Percentiles rank a stretch among this genome's conserved stretches.
Conservation (phyloP, 1,140 invertebrate species). For the Triops longicaudatus region DNA sequence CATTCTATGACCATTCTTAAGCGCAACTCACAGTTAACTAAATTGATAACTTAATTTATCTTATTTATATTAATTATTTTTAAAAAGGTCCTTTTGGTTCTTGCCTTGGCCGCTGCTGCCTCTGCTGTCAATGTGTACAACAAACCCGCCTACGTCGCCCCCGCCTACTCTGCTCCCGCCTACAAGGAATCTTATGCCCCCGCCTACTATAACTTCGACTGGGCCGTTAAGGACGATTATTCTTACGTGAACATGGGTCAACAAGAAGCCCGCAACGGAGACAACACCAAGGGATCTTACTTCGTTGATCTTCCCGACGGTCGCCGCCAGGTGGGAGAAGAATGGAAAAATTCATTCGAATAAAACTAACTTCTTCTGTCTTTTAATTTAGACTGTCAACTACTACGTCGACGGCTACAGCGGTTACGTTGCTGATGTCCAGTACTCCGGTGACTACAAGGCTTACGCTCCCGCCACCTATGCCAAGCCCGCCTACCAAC, state of each 20-base stretch:
- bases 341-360: slow-evolving; percentile 39
- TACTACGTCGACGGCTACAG: background rate
- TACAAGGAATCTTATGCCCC: slow-evolving; percentile 19
- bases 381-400: background rate
- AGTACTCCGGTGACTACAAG: background rate
- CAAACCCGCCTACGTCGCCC: too few species aligned
- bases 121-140: too few species aligned
- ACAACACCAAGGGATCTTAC: slow-evolving; percentile 32
- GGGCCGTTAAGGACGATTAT: slow-evolving; percentile 32
- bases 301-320: slow-evolving; percentile 34
- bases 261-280: slow-evolving; percentile 32
- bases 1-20: too few species aligned
- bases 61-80: too few species aligned
- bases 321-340: slow-evolving; percentile 48
- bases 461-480: background rate
- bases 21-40: too few species aligned
- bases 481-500: background rate
- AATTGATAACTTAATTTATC: too few species aligned
- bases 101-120: too few species aligned
- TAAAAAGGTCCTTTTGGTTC: too few species aligned
- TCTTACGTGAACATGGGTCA: slow-evolving; percentile 30
- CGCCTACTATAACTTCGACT: slow-evolving; percentile 32
- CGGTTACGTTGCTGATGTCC: too few species aligned
- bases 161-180: too few species aligned
- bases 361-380: background rate